Conservation (phyloP, 2,113 vertebrate species). For the Oreocharis arfaki region DNA sequence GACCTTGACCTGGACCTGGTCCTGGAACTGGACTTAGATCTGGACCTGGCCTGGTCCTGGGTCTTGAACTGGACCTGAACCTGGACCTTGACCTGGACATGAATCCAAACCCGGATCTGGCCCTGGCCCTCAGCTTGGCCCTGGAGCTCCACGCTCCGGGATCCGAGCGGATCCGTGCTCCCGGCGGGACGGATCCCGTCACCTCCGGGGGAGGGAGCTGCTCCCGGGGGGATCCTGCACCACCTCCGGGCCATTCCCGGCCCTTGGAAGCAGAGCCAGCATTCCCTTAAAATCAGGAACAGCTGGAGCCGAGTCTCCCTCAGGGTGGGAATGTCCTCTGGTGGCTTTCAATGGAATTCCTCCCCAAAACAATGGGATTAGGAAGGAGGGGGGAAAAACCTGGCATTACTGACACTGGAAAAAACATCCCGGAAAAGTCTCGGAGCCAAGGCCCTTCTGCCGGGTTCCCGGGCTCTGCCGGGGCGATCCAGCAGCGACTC, state of each 20-base stretch:
- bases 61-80: not conserved
- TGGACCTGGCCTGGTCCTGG: too few species aligned
- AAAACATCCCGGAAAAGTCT: not conserved
- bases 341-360: not conserved
- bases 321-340: not conserved
- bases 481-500: not conserved
- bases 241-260: accelerated
- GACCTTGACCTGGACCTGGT: too few species aligned
- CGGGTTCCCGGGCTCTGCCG: accelerated
- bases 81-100: accelerated
- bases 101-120: not conserved
- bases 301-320: not conserved
- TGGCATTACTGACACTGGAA: not conserved
- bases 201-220: accelerated
- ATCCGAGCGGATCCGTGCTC: not conserved
- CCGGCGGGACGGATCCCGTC: not conserved
- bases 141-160: not conserved
- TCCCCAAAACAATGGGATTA: not conserved
- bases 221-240: not conserved
- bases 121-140: not conserved
- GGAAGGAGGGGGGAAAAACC: accelerated
- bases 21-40: too few species aligned
- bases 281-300: not conserved
- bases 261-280: not conserved
- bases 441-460: not conserved